These are phyloP conservation scores for Helicorthomorpha holstii DNA, from an alignment of 1,140 invertebrate genomes.

Conservation along the genomic window DNA sequence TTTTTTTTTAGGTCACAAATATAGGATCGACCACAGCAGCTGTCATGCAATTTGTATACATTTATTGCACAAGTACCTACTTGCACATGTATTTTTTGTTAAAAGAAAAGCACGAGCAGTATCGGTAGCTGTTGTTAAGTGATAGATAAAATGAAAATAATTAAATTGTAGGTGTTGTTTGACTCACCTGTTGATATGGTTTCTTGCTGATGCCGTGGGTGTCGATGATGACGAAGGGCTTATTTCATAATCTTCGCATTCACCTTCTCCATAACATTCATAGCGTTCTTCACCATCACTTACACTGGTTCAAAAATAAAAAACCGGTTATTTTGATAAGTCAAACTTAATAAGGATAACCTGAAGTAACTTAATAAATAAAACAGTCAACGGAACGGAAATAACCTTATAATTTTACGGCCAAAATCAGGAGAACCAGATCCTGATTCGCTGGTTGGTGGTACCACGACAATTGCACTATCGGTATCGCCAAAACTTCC, in stretches of 20 bases:
- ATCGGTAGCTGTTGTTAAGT: too few relatives aligned
- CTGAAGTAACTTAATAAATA: too few relatives aligned
- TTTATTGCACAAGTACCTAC: too few relatives aligned
- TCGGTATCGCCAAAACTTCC: neutral
- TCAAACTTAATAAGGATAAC: too few relatives aligned
- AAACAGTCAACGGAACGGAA: neutral
- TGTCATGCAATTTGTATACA: too few relatives aligned
- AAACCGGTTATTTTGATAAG: neutral
- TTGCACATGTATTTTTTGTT: too few relatives aligned
- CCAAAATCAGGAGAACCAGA: neutral
- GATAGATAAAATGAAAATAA: too few relatives aligned
- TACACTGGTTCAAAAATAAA: neutral
- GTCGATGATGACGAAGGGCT: neutral
- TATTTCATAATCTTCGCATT: neutral
- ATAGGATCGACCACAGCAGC: too few relatives aligned
- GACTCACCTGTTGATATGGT: neutral
- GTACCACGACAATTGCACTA: neutral
- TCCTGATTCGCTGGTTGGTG: neutral
- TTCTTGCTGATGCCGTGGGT: neutral
- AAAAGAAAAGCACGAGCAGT: too few relatives aligned
- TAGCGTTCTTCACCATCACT: slow-evolving; percentile 6
- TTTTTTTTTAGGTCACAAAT: too few relatives aligned
- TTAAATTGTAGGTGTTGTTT: too few relatives aligned
- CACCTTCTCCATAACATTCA: slow-evolving; percentile 4
- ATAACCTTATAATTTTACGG: neutral